phyloP scores from a whole-genome alignment of 2,797 vertebrate genomes.

The Rhinophrynus dorsalis region DNA sequence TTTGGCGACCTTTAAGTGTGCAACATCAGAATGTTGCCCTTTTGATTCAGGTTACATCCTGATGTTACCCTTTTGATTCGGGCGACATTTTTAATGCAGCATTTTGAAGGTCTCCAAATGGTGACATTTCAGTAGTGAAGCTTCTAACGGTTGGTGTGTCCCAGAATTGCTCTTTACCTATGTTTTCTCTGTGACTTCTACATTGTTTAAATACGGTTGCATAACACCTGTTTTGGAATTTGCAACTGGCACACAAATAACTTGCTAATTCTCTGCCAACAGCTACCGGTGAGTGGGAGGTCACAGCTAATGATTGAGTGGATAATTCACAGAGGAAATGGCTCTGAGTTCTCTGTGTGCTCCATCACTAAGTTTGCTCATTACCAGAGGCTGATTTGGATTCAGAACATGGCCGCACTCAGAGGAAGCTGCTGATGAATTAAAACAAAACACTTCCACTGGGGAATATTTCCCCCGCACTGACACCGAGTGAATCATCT shows the following conservation, averaged over 20 bases:
- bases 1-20: too few species aligned
- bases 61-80: too few species aligned
- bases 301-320: not conserved
- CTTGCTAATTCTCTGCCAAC: not conserved
- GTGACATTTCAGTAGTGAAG: too few species aligned
- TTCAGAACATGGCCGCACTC: slow-evolving; percentile 24
- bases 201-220: too few species aligned
- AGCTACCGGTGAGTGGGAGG: not conserved
- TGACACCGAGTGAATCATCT: slow-evolving; percentile 16
- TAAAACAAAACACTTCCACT: not conserved
- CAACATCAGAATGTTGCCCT: too few species aligned
- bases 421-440: slow-evolving; percentile 20
- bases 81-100: too few species aligned
- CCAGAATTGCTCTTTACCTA: not conserved
- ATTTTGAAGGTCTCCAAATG: too few species aligned
- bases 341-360: not conserved
- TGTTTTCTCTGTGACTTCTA: not conserved
- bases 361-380: slow-evolving; percentile 11
- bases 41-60: too few species aligned
- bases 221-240: too few species aligned
- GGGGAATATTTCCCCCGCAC: slow-evolving; percentile 5
- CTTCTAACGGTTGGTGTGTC: not conserved
- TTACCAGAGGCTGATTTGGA: slow-evolving; percentile 8
- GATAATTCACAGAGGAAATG: not conserved
- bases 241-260: too few species aligned